A percentile compares a stretch with the other conserved stretches of the same genome.
Evolutionary conservation across 2,797 vertebrate species (phyloP).

Genomic region (Rhinophrynus dorsalis): DNA sequence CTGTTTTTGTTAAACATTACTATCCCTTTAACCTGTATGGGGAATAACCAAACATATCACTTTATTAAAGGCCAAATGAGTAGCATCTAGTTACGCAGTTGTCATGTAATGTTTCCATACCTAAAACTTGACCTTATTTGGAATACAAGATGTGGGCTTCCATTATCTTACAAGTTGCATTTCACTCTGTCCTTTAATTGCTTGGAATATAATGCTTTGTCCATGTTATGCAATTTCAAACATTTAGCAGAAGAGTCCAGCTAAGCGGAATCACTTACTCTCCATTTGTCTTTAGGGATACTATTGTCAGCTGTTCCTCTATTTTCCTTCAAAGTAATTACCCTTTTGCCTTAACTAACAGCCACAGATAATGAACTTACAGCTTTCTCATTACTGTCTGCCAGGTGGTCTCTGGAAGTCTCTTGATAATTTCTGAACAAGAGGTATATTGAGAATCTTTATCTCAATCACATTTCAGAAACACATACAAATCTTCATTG

Average conservation of each 20-base stretch:
- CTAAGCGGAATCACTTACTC: neutral
- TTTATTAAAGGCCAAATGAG: too few species aligned
- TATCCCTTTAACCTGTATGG: too few species aligned
- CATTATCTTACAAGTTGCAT: too few species aligned
- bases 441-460: neutral
- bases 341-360: slow-evolving; percentile 4
- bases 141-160: too few species aligned
- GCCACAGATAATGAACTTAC: neutral
- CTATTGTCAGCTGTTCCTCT: neutral
- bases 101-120: too few species aligned
- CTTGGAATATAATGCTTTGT: neutral
- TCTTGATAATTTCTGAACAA: neutral
- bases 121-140: too few species aligned
- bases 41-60: too few species aligned
- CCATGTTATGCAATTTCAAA: neutral
- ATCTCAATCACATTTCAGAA: neutral
- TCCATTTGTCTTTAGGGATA: neutral
- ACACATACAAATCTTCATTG: neutral
- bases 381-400: slow-evolving; percentile 6
- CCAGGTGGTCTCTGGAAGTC: neutral
- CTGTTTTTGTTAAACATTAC: too few species aligned
- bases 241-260: neutral
- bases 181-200: too few species aligned
- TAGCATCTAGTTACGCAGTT: too few species aligned
- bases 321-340: neutral